Base-by-base conservation (phyloP, 2,888 invertebrate species). In the Heliothis peltigera region DNA sequence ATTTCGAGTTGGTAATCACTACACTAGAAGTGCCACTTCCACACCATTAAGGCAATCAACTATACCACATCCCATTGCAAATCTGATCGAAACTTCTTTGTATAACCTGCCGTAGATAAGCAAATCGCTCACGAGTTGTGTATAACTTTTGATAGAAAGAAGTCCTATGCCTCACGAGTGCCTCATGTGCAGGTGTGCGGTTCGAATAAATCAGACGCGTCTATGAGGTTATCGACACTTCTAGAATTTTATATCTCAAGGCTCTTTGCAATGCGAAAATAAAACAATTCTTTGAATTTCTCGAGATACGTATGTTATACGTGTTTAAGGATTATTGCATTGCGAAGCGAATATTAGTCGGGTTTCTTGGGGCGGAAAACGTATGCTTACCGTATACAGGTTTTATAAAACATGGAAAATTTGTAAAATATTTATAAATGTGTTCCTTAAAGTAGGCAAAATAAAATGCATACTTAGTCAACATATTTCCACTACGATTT, bases 181-280 rank as follows among this genome's bases (percentile, higher is more conserved):
- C 83, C n/a, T n/a, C 83, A 84, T 88, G 83, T 87, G 76, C 87
- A 92, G 89, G 89, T 88, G 87, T 82, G 79, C 63, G 77, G 71
- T 75, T 80, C 79, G 75, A 81, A 88, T 89, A 92, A 91, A 91
- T 92, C 91, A 91, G 84, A 86, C 75, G 18, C 25, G 47, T 81
- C 83, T 82, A 86, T 85, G 80, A 86, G 89, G 87, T 88, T 89
- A 90, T 89, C 84, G 89, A 90, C 88, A 80, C 70, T 68, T 51
- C 70, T 56, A 32, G 51, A 63, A 59, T 74, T 72, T 62, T 57
- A 75, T 75, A 63, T 75, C 35, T 42, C 43, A 63, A 59, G 62
- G 52, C 52, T 73, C 59, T 64, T 54, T 60, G 59, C 68, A 66
- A 71, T 66, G 52, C 19, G 52, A 70, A 55, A 52, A 63, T 70